phyloP scores from a whole-genome alignment of 2,888 invertebrate genomes.

The Lasioglossum zephyrum region DNA sequence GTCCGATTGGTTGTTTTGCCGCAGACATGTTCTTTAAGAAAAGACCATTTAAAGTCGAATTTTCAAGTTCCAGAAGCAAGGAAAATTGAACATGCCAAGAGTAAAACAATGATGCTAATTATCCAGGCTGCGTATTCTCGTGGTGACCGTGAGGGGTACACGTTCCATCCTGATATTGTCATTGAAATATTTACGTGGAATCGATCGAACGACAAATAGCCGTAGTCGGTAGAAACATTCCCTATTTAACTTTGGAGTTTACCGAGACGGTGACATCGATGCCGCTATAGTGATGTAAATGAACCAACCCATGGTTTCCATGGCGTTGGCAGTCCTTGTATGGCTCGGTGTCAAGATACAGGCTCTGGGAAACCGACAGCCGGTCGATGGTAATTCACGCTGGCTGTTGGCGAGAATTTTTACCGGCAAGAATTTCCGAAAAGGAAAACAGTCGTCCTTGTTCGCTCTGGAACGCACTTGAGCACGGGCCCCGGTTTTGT shows the following conservation, averaged over 20 bases:
- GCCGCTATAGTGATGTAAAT: slow-evolving; percentile 69
- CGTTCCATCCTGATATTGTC: slow-evolving; percentile 46
- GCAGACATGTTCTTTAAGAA: no score
- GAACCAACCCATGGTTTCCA: slow-evolving; percentile 35
- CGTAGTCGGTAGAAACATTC: slow-evolving; percentile 46
- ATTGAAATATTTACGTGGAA: slow-evolving; percentile 39
- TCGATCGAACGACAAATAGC: slow-evolving; percentile 11
- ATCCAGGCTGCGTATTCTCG: background rate
- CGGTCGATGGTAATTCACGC: slow-evolving; percentile 22
- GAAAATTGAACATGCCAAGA: slow-evolving; percentile 16
- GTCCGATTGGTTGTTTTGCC: no score
- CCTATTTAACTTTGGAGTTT: slow-evolving; percentile 68
- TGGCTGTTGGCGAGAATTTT: slow-evolving; percentile 23
- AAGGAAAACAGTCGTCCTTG: slow-evolving; percentile 31
- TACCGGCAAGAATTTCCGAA: slow-evolving; percentile 30
- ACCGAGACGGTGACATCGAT: slow-evolving; percentile 70
- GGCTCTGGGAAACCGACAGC: slow-evolving; percentile 13
- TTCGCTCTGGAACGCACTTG: background rate
- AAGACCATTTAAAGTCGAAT: background rate
- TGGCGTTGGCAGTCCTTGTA: slow-evolving; percentile 31
- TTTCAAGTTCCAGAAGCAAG: background rate
- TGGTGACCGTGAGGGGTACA: background rate
- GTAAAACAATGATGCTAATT: slow-evolving; percentile 5
- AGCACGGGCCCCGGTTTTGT: slow-evolving; percentile 19
- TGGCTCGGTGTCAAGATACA: slow-evolving; percentile 16